These are phyloP conservation scores for Oligia fasciuncula DNA, from an alignment of 2,888 invertebrate species.

Conservation along the genomic window DNA sequence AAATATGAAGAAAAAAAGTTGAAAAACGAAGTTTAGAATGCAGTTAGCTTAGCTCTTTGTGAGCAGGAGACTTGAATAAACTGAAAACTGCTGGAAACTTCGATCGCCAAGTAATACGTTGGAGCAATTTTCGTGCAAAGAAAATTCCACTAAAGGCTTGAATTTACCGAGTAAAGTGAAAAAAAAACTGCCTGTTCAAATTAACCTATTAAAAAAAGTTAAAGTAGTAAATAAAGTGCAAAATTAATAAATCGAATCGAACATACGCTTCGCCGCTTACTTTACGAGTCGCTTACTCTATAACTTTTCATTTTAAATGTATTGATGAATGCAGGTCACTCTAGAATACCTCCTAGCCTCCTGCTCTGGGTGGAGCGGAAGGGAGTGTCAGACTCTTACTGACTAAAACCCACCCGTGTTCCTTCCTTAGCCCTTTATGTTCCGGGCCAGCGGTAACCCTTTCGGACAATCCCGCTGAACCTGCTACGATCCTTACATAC, in stretches of 20 bases:
- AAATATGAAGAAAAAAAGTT: not conserved
- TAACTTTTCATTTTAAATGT: no score
- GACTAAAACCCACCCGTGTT: no score
- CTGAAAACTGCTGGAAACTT: constrained; percentile 16
- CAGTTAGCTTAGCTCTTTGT: constrained; percentile 1
- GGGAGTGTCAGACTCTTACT: no score
- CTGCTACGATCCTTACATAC: no score
- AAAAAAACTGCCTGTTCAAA: not conserved
- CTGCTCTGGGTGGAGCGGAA: no score
- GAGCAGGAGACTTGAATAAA: not conserved
- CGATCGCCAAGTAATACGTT: not conserved
- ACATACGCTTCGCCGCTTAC: not conserved
- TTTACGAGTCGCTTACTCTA: no score
- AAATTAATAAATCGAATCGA: not conserved
- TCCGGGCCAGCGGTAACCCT: no score
- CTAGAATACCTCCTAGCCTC: no score
- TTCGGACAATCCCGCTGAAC: no score
- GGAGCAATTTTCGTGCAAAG: not conserved
- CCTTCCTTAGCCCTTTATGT: no score
- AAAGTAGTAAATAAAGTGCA: no score
- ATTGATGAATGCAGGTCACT: no score
- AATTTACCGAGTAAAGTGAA: not conserved
- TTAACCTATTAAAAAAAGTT: not conserved
- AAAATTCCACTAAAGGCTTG: not conserved
- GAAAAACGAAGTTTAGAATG: not conserved